Evolutionary conservation across 2,113 vertebrate species (phyloP), one percentile per base, ranked within the genome.

Genomic region (Sitta europaea): DNA sequence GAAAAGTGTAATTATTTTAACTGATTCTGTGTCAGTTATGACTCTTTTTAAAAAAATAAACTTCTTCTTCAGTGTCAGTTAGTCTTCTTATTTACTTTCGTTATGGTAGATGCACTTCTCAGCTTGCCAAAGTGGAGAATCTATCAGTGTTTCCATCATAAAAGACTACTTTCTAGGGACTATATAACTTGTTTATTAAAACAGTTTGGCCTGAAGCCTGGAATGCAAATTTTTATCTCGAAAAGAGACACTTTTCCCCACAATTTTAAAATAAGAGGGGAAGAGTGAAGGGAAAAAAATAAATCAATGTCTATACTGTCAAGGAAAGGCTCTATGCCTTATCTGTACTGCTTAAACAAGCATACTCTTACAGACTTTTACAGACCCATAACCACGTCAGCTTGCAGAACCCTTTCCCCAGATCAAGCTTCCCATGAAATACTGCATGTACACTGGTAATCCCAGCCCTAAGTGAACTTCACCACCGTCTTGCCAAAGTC

Each of bases 221-320:
- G 97, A 98, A 98, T 97, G 97, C 97, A 98, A 97, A 98, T 98
- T 97, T 92, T 87, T 90, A 87, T 94, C 94, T 97, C 95, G 90
- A 94, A 92, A 97, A 96, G 87, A 97, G 71, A 93, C 85, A 96
- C 77, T 95, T 97, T 88, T 82, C 72, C 86, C 92, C 73, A 73
- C 66, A 95, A 88, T 68, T 94, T 95, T 61, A 51, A 72, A 85
- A 67, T 50, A 78, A 73, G 36, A 86, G 20, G 9, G 47, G 59
- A 83, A 79, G 23, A 61, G 13, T 45, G 20, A 36, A 67, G 62
- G 53, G 31, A 15, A 67, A 65, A 54, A 88, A 79, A 65, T 38
- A 88, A 95, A 92, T 84, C 80, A 58, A 22, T 86, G 67, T 91
- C 95, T 96, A 62, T 47, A 72, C 36, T 72, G 61, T 82, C 23